Conservation (phyloP, 2,888 invertebrate genomes). For the Melolontha melolontha region DNA sequence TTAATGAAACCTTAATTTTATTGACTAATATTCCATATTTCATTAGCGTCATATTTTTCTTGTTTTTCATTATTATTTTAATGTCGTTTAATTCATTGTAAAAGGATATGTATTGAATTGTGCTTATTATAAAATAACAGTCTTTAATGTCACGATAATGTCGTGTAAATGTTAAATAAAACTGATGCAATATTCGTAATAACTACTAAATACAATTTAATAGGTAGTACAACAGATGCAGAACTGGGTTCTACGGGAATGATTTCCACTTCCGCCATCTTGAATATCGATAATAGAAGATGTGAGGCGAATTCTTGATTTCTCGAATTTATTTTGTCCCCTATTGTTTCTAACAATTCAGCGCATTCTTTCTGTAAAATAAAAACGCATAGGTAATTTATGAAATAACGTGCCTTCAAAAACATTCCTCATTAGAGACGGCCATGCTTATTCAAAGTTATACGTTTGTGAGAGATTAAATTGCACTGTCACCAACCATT, state of each 20-base stretch:
- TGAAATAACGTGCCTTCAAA: neutral
- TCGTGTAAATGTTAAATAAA: constrained; percentile 49
- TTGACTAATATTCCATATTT: constrained; percentile 13
- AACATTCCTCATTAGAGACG: too few relatives aligned
- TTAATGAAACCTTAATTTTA: constrained; percentile 6
- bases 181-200: constrained; percentile 47
- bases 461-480: too few relatives aligned
- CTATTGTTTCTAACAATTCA: constrained; percentile 82
- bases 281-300: constrained; percentile 88
- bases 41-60: constrained; percentile 31
- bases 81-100: constrained; percentile 54
- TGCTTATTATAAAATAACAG: constrained; percentile 52
- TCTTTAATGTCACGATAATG: constrained; percentile 61
- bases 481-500: too few relatives aligned
- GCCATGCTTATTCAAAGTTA: too few relatives aligned
- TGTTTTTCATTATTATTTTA: constrained; percentile 36
- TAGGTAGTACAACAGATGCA: constrained; percentile 49
- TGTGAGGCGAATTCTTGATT: constrained; percentile 89
- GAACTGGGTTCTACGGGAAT: constrained; percentile 80
- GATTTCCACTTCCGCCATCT: constrained; percentile 92
- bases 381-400: constrained; percentile 31
- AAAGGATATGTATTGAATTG: constrained; percentile 60
- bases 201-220: constrained; percentile 40
- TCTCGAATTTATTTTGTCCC: constrained; percentile 86
- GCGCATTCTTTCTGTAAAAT: constrained; percentile 85